Percentiles rank a stretch among this genome's conserved stretches.
Evolutionary conservation across 2,888 invertebrate genomes (phyloP).

Genomic region (Nymphalis polychloros): DNA sequence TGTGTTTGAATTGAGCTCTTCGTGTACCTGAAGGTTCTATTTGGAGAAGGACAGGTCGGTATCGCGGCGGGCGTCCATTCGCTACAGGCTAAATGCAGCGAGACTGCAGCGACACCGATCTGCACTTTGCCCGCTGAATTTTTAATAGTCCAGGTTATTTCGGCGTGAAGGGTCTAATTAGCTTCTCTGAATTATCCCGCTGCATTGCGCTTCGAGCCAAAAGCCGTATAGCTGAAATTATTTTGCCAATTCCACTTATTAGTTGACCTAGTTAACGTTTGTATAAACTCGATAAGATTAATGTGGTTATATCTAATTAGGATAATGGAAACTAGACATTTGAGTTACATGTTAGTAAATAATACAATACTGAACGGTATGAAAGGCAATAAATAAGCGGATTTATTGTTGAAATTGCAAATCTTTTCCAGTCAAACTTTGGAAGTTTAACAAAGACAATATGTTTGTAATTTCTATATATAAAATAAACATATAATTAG

Average conservation of each 20-base stretch:
- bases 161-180: conserved; percentile 63
- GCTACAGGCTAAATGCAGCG: conserved; percentile 65
- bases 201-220: conserved; percentile 25
- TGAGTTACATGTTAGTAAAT: background rate
- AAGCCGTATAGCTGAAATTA: conserved; percentile 18
- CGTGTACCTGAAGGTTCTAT: conserved; percentile 38
- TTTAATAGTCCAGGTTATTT: conserved; percentile 70
- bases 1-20: conserved; percentile 39
- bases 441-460: no score
- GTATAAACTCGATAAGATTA: conserved; percentile 6
- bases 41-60: conserved; percentile 47
- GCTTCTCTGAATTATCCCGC: conserved; percentile 42
- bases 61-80: conserved; percentile 53
- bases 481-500: no score
- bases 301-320: background rate
- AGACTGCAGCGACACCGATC: conserved; percentile 70
- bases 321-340: background rate
- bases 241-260: conserved; percentile 15
- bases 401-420: no score
- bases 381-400: no score
- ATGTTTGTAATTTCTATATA: no score
- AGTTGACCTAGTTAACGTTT: conserved; percentile 6
- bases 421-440: no score
- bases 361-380: no score
- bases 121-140: conserved; percentile 75